phyloP scores from a whole-genome alignment of 2,888 invertebrate genomes.

The Dysmachus trigonus region DNA sequence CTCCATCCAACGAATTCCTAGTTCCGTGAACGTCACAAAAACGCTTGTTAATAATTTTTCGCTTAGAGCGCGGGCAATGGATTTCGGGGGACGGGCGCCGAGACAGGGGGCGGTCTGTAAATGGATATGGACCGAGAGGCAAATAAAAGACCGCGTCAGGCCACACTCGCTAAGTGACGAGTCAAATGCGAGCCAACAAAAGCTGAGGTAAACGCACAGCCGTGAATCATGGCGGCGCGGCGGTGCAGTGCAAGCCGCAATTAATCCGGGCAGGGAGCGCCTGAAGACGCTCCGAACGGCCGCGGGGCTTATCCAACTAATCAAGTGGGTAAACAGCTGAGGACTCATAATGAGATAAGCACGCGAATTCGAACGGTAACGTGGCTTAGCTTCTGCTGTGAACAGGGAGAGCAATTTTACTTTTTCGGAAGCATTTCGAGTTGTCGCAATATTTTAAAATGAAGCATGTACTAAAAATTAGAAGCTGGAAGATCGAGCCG shows the following conservation, averaged over 20 bases:
- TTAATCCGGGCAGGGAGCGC: neutral
- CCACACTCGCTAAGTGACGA: neutral
- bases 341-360: neutral
- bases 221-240: neutral
- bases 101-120: neutral
- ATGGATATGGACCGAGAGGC: neutral
- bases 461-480: too few species aligned
- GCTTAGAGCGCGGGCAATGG: neutral
- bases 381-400: neutral
- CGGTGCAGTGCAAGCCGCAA: neutral
- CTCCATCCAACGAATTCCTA: neutral
- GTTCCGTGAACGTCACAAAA: slow-evolving; percentile 4
- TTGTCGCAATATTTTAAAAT: too few species aligned
- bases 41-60: neutral
- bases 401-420: neutral
- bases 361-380: neutral
- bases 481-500: too few species aligned
- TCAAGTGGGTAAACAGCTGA: neutral
- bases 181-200: neutral
- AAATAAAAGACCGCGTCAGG: neutral
- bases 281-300: neutral
- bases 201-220: neutral
- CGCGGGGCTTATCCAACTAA: neutral
- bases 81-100: neutral
- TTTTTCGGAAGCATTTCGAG: too few species aligned